These are phyloP conservation scores for Patagioenas fasciata DNA, from an alignment of 2,113 vertebrate genomes.

Conservation along the genomic window DNA sequence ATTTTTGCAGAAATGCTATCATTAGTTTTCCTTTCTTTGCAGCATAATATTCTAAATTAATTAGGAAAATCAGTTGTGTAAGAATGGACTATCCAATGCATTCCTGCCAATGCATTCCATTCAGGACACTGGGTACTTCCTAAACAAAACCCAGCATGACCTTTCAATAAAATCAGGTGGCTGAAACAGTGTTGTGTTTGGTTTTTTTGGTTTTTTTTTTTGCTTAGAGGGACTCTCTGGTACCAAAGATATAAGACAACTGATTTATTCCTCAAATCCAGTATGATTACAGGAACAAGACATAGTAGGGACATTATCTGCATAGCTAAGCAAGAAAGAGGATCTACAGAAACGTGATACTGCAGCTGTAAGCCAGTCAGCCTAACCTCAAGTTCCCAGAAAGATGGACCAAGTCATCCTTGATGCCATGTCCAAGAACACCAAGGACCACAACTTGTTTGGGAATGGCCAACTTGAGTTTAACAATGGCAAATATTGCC, in stretches of 20 bases:
- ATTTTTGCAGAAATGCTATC: not conserved
- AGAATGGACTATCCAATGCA: not conserved
- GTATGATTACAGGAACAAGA: not conserved
- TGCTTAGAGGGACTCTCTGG: not conserved
- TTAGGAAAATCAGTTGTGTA: slow-evolving; percentile 18
- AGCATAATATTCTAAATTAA: not conserved
- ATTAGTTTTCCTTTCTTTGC: not conserved
- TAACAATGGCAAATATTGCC: not conserved
- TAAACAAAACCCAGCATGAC: not conserved
- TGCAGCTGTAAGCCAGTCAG: not conserved
- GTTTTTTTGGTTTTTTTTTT: not conserved
- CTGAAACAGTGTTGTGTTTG: not conserved
- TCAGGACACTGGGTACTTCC: not conserved
- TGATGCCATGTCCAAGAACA: not conserved
- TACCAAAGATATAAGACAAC: not conserved
- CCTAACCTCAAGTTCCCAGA: not conserved
- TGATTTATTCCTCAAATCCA: not conserved
- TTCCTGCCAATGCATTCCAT: not conserved
- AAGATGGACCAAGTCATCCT: not conserved
- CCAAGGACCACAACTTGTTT: not conserved
- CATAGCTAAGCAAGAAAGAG: not conserved
- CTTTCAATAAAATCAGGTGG: not conserved
- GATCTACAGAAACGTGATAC: not conserved
- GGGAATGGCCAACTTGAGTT: not conserved
- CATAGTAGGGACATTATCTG: not conserved